A percentile compares a stretch with the other conserved stretches of the same genome.
Conservation (phyloP, 2,888 invertebrate species). For the Tetropium fuscum region DNA sequence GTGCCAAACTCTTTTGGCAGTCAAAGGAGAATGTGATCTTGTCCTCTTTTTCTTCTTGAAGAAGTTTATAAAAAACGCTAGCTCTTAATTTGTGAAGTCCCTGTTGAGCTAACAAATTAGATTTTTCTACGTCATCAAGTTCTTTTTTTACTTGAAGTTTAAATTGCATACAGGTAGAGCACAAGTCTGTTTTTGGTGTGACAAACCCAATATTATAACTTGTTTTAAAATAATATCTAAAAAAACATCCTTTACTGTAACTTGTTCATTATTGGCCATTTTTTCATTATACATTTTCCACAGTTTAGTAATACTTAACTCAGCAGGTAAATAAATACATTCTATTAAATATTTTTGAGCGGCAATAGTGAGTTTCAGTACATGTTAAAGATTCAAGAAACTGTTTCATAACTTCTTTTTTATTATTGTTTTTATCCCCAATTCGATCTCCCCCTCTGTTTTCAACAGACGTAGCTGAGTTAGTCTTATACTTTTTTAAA, state of each 20-base stretch:
- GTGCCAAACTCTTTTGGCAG: constrained; percentile 31
- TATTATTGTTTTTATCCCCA: not conserved
- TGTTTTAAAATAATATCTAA: constrained; percentile 7
- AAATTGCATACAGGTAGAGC: not conserved
- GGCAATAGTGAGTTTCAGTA: not conserved
- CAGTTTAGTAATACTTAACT: constrained; percentile 8
- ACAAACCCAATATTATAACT: constrained; percentile 3
- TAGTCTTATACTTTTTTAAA: not conserved
- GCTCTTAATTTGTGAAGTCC: constrained; percentile 4
- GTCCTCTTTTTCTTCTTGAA: constrained; percentile 6
- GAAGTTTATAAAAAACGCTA: constrained; percentile 6
- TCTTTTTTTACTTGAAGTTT: not conserved
- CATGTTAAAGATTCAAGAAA: constrained; percentile 11
- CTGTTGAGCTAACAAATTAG: not conserved
- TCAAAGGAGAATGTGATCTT: constrained; percentile 41
- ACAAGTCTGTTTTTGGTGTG: constrained; percentile 5
- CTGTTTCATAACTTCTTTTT: not conserved
- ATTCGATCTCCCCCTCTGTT: not conserved
- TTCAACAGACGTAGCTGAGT: not conserved
- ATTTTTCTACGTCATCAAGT: not conserved
- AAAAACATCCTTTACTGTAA: constrained; percentile 4
- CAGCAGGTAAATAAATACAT: constrained; percentile 9
- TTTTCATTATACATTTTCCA: constrained; percentile 8
- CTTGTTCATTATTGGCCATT: constrained; percentile 2
- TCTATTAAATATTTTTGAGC: constrained; percentile 4